Evolutionary conservation across 2,888 invertebrate genomes (phyloP), one percentile per base, ranked within the genome.

Genomic region (Macrophya alboannulata): DNA sequence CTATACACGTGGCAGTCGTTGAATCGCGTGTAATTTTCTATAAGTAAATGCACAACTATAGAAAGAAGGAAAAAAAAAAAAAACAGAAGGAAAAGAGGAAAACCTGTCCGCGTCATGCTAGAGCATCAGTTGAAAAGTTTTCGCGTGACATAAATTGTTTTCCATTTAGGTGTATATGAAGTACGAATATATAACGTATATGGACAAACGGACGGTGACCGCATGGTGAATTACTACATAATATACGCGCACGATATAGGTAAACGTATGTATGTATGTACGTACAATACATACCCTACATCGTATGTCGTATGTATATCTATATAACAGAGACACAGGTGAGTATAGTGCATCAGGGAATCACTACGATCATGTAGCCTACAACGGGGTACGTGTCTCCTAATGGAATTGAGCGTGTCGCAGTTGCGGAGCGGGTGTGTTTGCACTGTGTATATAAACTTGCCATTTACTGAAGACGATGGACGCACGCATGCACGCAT

Each of bases 331-430:
- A n/a, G 31, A 31, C 76, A 51, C 51, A 76, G 4, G 43, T n/a
- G 76, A 51, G 51, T 43, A 76, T 10, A 62, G 81, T 81, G 81
- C 81, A 59, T 43, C 62, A 10, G 81, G 45, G 81, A 81, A 81
- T 62, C 81, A 81, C 62, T 62, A 51, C 59, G 81, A 81, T 81
- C 81, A 43, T 81, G 68, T 68, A 1, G 59, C 59, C 43, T 81
- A 81, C 81, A 81, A 40, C 62, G 21, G 55, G 43, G 81, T 59
- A 81, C 81, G 81, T 81, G 81, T 81, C 71, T 71, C 68, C 83
- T 83, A 83, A 83, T 83, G 83, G 83, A 83, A 83, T 83, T 48
- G 83, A 83, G 68, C 83, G 83, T 83, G 71, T 83, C 83, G 21
- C 83, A 21, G 25, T 45, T 71, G 1, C 68, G 17, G 15, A 31